Base-by-base conservation (phyloP, 1,140 invertebrate species). In the Rhopalosiphum maidis region DNA sequence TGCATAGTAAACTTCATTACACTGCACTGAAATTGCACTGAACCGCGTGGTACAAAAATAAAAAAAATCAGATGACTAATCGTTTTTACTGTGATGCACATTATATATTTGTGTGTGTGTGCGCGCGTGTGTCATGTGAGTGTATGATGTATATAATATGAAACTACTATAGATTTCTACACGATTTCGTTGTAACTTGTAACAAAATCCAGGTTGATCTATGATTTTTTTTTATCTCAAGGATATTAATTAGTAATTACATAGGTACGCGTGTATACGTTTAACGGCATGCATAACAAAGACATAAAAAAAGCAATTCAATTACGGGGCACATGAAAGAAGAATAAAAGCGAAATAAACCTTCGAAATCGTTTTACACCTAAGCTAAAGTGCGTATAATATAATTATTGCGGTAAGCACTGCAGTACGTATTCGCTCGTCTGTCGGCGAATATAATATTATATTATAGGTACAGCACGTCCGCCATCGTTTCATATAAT, bases 241-340 rank as follows among this genome's bases (percentile, higher is more conserved):
- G 82, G 82, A 83, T 83, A 83, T 83, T 83, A 83, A 83, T 83
- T 37, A 77, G 30, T 77, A 77, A 77, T 77, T 77, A 77, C 60
- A 77, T 18, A 77, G 60, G 60, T 77, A 77, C 60, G 60, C 60
- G 60, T 77, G 60, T 77, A n/a, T 15, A n/a, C n/a, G 30, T 77
- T 77, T 77, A 77, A 77, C 60, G 60, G 60, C 60, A n/a, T 18
- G 9, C 55, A n/a, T 77, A 77, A 77, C 60, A 77, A 77, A 77
- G 60, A 77, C 60, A 77, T 77, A 77, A 77, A 77, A 55, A 77
- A 77, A 77, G 60, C 60, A 77, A 77, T 77, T 77, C 60, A 77
- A 77, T 77, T 77, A 77, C 60, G 60, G 60, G 15, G 60, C 30
- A 77, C n/a, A 30, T 18, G 60, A 68, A 15, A 68, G 60, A 30